phyloP scores from a whole-genome alignment of 1,140 invertebrate genomes.

The Condylostylus longicornis region DNA sequence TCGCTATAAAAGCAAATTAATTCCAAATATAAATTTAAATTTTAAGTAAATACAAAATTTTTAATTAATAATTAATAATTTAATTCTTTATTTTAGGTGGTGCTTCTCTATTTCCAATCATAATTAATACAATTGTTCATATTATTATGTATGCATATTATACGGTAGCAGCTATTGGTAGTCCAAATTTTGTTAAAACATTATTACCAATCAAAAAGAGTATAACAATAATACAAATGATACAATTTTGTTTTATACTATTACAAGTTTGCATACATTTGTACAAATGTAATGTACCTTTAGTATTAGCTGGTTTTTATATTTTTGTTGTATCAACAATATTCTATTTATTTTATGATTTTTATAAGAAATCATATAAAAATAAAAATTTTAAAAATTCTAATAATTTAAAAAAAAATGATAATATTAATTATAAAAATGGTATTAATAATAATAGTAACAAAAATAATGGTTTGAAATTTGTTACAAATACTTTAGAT shows the following conservation, averaged over 20 bases:
- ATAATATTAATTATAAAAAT: too few species aligned
- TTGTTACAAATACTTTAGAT: too few species aligned
- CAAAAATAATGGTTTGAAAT: too few species aligned
- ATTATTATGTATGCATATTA: constrained; percentile 77
- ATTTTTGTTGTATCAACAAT: constrained; percentile 42
- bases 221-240: constrained; percentile 33
- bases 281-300: constrained; percentile 9
- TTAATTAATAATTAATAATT: not conserved
- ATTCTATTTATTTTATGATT: constrained; percentile 55
- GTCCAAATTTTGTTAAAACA: constrained; percentile 17
- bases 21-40: not conserved
- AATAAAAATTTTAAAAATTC: constrained; percentile 18
- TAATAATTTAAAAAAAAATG: not conserved
- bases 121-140: constrained; percentile 63
- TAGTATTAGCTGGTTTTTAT: constrained; percentile 34
- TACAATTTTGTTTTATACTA: constrained; percentile 49
- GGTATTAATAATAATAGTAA: too few species aligned
- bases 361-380: constrained; percentile 42
- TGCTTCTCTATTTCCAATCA: constrained; percentile 56
- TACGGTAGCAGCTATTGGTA: constrained; percentile 57
- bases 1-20: not conserved
- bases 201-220: constrained; percentile 28
- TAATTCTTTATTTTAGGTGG: constrained; percentile 44
- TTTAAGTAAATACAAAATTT: not conserved
- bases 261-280: constrained; percentile 29